phyloP scores from a whole-genome alignment of 35 echinoderm and acorn worm species.

The Apostichopus californicus region DNA sequence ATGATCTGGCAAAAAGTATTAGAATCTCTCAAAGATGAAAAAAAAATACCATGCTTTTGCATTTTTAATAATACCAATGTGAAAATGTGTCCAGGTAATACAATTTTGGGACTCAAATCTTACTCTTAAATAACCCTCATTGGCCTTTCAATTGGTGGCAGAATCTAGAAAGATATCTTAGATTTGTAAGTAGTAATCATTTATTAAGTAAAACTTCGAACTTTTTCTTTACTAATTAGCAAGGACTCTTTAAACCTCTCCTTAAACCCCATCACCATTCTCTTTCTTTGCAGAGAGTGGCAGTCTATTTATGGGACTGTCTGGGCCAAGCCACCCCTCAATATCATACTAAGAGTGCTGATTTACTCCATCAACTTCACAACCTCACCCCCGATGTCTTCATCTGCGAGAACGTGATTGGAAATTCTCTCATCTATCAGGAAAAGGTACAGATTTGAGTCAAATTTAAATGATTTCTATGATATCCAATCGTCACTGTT shows the following conservation, averaged over 20 bases:
- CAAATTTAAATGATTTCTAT: not conserved
- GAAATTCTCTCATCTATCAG: conserved; percentile 86
- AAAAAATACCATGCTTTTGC: no score
- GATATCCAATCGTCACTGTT: no score
- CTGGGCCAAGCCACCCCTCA: conserved; percentile 75
- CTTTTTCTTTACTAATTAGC: no score
- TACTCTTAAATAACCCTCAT: no score
- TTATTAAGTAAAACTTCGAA: no score
- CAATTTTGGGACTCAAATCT: no score
- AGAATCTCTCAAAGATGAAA: no score
- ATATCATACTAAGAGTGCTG: conserved; percentile 85
- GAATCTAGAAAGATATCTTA: not conserved
- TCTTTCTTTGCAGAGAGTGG: conserved; percentile 75
- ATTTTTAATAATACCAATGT: no score
- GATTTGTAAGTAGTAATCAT: not conserved
- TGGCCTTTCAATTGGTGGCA: no score
- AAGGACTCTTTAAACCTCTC: no score
- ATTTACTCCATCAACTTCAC: conserved; percentile 94
- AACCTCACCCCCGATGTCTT: conserved; percentile 88
- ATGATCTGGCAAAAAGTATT: not conserved
- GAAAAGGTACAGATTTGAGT: conserved; percentile 63
- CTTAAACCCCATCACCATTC: not conserved
- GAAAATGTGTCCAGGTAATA: no score
- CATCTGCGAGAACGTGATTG: conserved; percentile 98
- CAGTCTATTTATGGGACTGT: conserved; percentile 80